Evolutionary conservation across 2,113 vertebrate species (phyloP), one percentile per base, ranked within the genome.

Genomic region (Coracopsis vasa): DNA sequence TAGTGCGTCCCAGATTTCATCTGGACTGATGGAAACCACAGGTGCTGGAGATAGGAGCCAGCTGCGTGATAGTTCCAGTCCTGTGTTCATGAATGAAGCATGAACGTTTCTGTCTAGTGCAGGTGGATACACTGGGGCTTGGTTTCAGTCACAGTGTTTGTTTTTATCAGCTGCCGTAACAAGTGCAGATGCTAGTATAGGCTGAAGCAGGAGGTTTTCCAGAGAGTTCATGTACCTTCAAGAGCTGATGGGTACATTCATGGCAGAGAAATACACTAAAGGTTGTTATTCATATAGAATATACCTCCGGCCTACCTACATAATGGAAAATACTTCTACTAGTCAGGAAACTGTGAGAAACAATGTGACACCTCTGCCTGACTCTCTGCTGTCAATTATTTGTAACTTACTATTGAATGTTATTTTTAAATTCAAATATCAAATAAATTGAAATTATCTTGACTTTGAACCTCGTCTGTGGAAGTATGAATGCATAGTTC

Each of bases 51-150:
- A 0, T 1, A 19, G 4, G 9, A 54, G 12, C 17, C 5, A 13
- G 4, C 66, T 80, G 20, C 5, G 0, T 3, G 28, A 4, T 1
- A 1, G 15, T 29, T 33, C 10, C 11, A 11, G 7, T 3, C 35
- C 15, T 7, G 2, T 2, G 12, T 10, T 11, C 4, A 1, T 1
- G 6, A 7, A 7, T 4, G 1, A 19, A 29, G 16, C 6, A 4
- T 19, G 16, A 1, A 8, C 48, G 23, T 65, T 35, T 7, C 25
- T 45, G 16, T 17, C 44, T 41, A 6, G 4, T 28, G 16, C 54
- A 33, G 33, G 25, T 14, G 33, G 19, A 10, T 62, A 6, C 16
- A 4, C 13, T 7, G 10, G 16, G 10, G 6, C 25, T 69, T 77
- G 44, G 33, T 87, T 50, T 41, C n/a, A n/a, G 16, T 35, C 21